A percentile compares a stretch with the other conserved stretches of the same genome.
These are phyloP conservation scores for Catharus ustulatus DNA, from an alignment of 2,797 vertebrate genomes.

Conservation along the genomic window DNA sequence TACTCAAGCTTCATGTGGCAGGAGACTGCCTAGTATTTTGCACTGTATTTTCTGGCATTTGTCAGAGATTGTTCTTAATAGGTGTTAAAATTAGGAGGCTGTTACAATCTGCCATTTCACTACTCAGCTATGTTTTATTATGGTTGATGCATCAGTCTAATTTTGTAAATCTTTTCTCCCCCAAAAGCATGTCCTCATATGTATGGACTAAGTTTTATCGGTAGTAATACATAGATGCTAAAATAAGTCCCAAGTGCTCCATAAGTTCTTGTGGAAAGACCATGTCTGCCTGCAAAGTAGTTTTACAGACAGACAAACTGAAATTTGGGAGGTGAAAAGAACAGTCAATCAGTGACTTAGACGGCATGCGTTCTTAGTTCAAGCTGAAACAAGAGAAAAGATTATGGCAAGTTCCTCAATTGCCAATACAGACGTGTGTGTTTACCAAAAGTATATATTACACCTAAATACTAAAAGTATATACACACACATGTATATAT, in stretches of 20 bases:
- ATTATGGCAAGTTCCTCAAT: neutral
- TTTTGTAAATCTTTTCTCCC: neutral
- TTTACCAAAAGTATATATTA: neutral
- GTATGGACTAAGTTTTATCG: neutral
- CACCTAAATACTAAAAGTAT: neutral
- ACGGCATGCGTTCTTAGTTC: neutral
- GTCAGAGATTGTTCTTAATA: neutral
- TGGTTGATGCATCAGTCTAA: neutral
- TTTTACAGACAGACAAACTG: neutral
- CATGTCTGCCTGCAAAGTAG: neutral
- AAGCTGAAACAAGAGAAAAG: neutral
- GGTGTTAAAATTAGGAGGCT: neutral
- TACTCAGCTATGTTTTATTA: neutral
- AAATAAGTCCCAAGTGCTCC: neutral
- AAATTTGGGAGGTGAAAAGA: neutral
- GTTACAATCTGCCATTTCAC: neutral
- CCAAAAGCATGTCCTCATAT: neutral
- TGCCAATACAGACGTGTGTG: neutral
- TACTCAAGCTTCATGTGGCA: neutral
- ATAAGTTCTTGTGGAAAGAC: neutral
- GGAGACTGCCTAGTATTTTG: neutral
- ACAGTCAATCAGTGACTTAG: neutral
- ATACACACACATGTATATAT: neutral
- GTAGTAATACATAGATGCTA: neutral
- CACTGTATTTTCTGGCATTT: neutral